Conservation (phyloP, 2,888 invertebrate genomes). For the Coelinius sp. region DNA sequence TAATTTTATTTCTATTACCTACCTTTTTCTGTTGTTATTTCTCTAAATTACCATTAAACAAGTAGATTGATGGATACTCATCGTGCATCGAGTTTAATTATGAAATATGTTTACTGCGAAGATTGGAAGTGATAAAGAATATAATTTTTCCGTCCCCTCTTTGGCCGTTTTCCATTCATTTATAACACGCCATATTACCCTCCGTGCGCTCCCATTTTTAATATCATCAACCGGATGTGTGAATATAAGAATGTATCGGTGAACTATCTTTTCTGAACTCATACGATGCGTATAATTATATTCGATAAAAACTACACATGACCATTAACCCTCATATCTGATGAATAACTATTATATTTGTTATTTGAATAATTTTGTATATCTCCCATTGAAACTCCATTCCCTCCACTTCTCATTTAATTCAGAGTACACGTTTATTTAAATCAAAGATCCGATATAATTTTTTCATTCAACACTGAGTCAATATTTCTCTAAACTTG, state of each 20-base stretch:
- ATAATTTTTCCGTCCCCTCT: conserved; percentile 14
- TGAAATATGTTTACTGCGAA: conserved; percentile 8
- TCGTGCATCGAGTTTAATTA: conserved; percentile 12
- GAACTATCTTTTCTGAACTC: conserved; percentile 9
- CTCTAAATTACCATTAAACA: conserved; percentile 15
- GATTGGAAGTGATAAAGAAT: conserved; percentile 20
- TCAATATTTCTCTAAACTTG: not conserved
- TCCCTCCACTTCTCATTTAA: not conserved
- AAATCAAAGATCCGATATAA: not conserved
- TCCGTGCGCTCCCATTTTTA: not conserved
- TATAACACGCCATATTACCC: conserved; percentile 18
- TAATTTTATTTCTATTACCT: conserved; percentile 18
- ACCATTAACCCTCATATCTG: conserved; percentile 19
- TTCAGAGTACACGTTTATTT: not conserved
- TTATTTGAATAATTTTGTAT: conserved; percentile 7
- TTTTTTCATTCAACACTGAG: not conserved
- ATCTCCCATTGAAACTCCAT: not conserved
- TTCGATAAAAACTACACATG: conserved; percentile 19
- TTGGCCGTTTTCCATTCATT: conserved; percentile 4
- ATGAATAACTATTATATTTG: conserved; percentile 17
- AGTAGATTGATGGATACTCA: conserved; percentile 3
- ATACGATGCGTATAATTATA: conserved; percentile 27
- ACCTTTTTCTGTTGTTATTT: not conserved
- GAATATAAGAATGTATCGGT: conserved; percentile 18
- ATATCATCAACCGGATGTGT: conserved; percentile 13